phyloP scores from a whole-genome alignment of 2,113 vertebrate species.

The Pterocles burchelli region DNA sequence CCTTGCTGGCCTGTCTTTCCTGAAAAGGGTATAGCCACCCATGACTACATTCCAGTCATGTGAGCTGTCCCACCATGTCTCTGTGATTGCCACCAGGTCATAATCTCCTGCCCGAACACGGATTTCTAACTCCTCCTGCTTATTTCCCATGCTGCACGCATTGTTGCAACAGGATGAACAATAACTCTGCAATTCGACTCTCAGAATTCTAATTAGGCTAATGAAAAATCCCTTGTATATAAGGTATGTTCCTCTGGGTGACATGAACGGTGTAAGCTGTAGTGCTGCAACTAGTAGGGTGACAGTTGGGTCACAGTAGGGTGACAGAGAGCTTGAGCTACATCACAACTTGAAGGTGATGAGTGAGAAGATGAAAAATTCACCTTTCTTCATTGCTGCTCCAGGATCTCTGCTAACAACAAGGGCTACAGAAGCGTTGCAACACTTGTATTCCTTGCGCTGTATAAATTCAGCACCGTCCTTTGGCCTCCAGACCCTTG shows the following conservation, averaged over 20 bases:
- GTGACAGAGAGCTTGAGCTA: not conserved
- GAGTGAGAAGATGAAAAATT: accelerated
- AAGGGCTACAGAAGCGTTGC: not conserved
- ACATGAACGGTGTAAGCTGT: accelerated
- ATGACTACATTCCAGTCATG: no score
- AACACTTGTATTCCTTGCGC: not conserved
- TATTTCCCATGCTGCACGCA: no score
- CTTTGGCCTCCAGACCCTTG: not conserved
- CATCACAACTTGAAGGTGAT: accelerated
- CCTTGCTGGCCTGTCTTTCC: no score
- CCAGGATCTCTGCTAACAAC: not conserved
- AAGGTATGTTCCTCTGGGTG: not conserved
- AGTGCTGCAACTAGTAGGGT: no score
- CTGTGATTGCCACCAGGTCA: no score
- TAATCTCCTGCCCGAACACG: no score
- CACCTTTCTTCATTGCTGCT: not conserved
- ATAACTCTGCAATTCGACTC: not conserved
- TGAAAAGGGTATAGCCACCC: no score
- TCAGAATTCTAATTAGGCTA: not conserved
- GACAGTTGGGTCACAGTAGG: no score
- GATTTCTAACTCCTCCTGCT: no score
- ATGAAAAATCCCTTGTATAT: not conserved
- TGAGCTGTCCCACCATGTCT: no score
- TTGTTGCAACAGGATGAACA: not conserved
- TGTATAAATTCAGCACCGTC: not conserved